Percentiles rank a stretch among this genome's conserved stretches.
phyloP scores from a whole-genome alignment of 2,113 vertebrate species.

The Sigmodon hispidus region DNA sequence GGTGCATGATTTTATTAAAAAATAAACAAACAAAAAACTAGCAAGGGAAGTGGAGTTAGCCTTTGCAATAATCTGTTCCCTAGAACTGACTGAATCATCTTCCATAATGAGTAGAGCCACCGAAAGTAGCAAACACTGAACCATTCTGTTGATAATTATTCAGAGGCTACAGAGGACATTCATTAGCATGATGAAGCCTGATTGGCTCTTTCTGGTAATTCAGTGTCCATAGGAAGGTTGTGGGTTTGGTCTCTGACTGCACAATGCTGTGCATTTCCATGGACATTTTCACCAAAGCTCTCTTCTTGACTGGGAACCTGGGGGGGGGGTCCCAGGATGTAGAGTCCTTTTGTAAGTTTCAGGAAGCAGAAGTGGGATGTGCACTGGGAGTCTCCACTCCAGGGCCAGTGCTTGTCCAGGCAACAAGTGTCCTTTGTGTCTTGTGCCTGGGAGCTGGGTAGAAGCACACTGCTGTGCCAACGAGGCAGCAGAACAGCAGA shows the following conservation, averaged over 20 bases:
- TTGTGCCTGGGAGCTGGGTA: not conserved
- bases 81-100: conserved; percentile 68
- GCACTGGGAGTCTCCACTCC: not conserved
- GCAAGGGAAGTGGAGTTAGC: conserved; percentile 50
- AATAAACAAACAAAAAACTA: conserved; percentile 29
- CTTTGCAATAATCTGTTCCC: conserved; percentile 71
- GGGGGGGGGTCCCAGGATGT: not conserved
- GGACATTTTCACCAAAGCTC: not conserved
- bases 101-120: conserved; percentile 57
- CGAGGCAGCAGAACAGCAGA: not conserved
- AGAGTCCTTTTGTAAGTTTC: not conserved
- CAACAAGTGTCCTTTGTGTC: not conserved
- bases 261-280: conserved; percentile 2
- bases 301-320: not conserved
- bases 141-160: conserved; percentile 60
- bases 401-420: not conserved
- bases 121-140: conserved; percentile 55
- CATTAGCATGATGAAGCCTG: conserved; percentile 65
- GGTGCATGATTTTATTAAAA: conserved; percentile 30
- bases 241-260: not conserved
- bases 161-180: conserved; percentile 48
- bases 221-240: not conserved
- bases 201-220: conserved; percentile 34
- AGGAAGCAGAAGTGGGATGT: not conserved
- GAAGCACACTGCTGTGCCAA: not conserved